Base-by-base conservation (phyloP, 2,797 vertebrate species). In the Hydrocynus forskahlii region DNA sequence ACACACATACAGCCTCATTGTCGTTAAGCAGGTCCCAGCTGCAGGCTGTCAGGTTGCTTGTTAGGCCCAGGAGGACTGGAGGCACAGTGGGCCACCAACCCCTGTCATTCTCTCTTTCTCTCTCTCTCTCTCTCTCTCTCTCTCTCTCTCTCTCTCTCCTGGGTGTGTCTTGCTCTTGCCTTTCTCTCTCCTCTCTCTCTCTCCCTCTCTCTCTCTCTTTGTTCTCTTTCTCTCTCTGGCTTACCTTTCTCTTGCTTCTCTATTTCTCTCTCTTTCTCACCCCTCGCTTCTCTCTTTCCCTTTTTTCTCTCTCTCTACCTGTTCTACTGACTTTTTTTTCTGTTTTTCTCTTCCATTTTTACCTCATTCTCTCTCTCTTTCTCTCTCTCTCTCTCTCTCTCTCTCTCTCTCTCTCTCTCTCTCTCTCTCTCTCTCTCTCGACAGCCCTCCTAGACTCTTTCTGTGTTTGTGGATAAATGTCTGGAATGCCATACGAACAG, bases 1-100 rank as follows among this genome's bases (percentile, higher is more conserved):
- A 69, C 85, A 54, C 68, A 62, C 68, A 84, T 54, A 74, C 52
- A 70, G 63, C 68, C 67, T 72, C 76, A 78, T 68, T 54, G 79
- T 95, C 93, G 95, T 96, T 95, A 97, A 94, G 95, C 92, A 95
- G 95, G 94, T 91, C 94, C 95, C 96, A 98, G 97, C 96, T 98
- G 97, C 94, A 92, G 95, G 93, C 95, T 99, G 97, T 98, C 97
- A 99, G 95, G 88, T 88, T 83, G 89, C 92, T 94, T 93, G 93
- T 94, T 94, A 94, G 88, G 90, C 91, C 87, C 82, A 75, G 89
- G 88, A 88, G 43, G 79, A 81, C 76, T 76, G 83, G 77, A 81
- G 91, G 92, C 92, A 83, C 79, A 88, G 80, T 90, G 90, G 84
- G 81, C 69, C 72, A 72, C 73, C 73, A 66, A 80, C 75, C 66